Percentiles rank a stretch among this genome's conserved stretches.
These are phyloP conservation scores for Neotragus moschatus DNA, from an alignment of 2,113 vertebrate genomes.

Conservation along the genomic window DNA sequence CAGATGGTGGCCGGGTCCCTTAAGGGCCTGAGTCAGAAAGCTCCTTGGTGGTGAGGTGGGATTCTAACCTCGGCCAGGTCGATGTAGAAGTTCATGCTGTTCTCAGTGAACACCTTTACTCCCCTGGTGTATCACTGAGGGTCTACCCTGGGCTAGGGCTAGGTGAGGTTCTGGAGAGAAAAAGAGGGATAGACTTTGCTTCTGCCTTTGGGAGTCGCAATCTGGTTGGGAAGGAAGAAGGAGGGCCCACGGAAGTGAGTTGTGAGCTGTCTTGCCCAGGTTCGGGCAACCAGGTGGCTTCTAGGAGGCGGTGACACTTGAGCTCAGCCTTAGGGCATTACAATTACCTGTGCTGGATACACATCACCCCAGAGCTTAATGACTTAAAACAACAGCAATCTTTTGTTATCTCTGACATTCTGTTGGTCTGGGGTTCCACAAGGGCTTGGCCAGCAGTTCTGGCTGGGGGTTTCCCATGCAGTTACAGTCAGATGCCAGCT, in stretches of 20 bases:
- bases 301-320: neutral
- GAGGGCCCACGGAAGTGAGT: neutral
- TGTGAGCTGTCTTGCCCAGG: neutral
- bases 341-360: neutral
- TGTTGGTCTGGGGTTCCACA: neutral
- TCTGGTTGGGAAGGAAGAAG: neutral
- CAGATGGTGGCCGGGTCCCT: neutral
- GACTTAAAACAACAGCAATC: neutral
- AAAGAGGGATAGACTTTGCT: neutral
- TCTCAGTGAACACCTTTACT: neutral
- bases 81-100: neutral
- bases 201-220: neutral
- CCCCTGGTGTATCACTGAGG: too few relatives aligned
- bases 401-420: neutral
- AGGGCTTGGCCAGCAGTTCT: neutral
- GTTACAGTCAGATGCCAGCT: neutral
- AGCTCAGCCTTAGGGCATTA: neutral
- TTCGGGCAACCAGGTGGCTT: neutral
- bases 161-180: neutral
- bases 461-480: fast-evolving
- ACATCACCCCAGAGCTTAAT: neutral
- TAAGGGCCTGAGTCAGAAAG: neutral
- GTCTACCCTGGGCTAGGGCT: neutral
- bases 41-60: too few relatives aligned
- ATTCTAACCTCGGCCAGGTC: neutral